These are phyloP conservation scores for Morone chrysops DNA, from an alignment of 2,113 vertebrate species.

Conservation along the genomic window DNA sequence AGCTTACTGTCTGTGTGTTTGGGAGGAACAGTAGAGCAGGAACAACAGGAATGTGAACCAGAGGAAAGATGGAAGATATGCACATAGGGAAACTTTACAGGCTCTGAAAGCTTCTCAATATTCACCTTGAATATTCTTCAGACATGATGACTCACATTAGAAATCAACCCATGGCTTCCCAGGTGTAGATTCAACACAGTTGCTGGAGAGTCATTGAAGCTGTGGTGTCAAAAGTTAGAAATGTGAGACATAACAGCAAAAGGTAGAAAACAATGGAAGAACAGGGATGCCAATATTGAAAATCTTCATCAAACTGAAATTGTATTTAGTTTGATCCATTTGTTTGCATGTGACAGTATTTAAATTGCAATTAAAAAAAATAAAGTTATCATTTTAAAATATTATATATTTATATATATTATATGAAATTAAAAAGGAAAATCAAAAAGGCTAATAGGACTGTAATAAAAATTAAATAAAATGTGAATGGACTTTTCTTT, in stretches of 20 bases:
- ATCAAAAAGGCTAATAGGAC: not conserved
- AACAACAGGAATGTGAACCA: not conserved
- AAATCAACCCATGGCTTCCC: not conserved
- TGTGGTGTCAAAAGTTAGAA: not conserved
- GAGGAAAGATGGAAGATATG: not conserved
- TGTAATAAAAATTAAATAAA: not conserved
- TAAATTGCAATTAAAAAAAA: not conserved
- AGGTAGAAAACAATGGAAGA: not conserved
- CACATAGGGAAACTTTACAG: not conserved
- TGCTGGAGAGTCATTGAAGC: not conserved
- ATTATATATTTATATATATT: no score
- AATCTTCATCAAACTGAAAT: not conserved
- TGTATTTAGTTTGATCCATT: not conserved
- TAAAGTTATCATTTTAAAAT: not conserved
- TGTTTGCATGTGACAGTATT: not conserved
- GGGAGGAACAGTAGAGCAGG: constrained; percentile 19
- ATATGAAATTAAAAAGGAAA: no score
- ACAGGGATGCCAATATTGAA: not conserved
- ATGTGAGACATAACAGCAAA: not conserved
- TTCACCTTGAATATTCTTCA: not conserved
- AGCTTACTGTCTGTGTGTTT: constrained; percentile 60
- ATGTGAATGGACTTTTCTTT: not conserved
- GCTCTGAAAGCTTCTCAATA: constrained; percentile 10
- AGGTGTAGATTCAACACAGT: not conserved
- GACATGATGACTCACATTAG: not conserved